Conservation (phyloP, 2,888 invertebrate genomes). For the Morpho deidamia region DNA sequence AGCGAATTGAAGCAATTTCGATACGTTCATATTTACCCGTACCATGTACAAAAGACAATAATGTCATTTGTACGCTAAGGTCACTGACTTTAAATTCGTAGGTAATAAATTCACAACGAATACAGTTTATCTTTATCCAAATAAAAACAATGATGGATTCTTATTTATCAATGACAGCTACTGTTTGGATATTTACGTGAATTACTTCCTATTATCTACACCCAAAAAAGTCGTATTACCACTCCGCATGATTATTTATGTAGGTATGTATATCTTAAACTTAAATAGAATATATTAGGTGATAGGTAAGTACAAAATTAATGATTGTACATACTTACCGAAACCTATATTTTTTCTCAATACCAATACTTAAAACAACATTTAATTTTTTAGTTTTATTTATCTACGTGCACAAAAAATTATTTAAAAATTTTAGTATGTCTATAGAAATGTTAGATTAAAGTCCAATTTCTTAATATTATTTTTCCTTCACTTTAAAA, state of each 20-base stretch:
- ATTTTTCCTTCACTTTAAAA: too few relatives aligned
- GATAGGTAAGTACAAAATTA: too few relatives aligned
- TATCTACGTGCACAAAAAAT: too few relatives aligned
- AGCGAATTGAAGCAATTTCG: background rate
- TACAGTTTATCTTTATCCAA: slow-evolving; percentile 17
- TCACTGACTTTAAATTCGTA: slow-evolving; percentile 2
- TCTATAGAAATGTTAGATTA: too few relatives aligned
- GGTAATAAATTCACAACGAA: slow-evolving; percentile 4
- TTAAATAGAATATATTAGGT: too few relatives aligned
- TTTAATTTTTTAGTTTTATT: too few relatives aligned
- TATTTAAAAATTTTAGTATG: too few relatives aligned
- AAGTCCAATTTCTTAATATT: too few relatives aligned
- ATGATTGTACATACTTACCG: too few relatives aligned
- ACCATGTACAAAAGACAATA: background rate
- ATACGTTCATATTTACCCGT: background rate
- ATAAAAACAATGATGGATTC: slow-evolving; percentile 30
- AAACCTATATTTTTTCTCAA: too few relatives aligned
- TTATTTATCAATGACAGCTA: slow-evolving; percentile 30
- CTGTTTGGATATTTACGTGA: slow-evolving; percentile 28
- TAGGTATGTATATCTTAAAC: background rate
- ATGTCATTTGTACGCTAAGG: slow-evolving; percentile 1
- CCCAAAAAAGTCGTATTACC: background rate
- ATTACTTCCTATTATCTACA: slow-evolving; percentile 35
- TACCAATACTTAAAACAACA: too few relatives aligned
- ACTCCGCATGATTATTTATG: background rate